Evolutionary conservation across 1,140 invertebrate genomes (phyloP), one percentile per base, ranked within the genome.

Genomic region (Bombus ignitus): DNA sequence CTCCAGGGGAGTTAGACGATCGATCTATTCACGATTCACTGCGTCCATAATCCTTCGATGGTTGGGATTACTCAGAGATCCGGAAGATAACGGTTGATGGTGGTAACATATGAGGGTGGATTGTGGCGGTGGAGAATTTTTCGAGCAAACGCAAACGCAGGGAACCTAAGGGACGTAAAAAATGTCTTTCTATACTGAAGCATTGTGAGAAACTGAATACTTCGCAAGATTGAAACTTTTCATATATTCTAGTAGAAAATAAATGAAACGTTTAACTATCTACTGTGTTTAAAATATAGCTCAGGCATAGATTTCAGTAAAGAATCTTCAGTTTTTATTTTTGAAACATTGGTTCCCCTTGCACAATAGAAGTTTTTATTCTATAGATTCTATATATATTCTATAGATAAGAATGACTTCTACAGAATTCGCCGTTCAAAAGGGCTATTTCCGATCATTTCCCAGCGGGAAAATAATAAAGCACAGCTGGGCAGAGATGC

Each of bases 1-100:
- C 71, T 59, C 28, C 65, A 39, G 39, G 37, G 71, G 72, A 65
- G 62, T 71, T 39, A 82, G 35, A 85, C 81, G 75, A 59, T 83
- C 86, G 88, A 90, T 87, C 89, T 89, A 83, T 87, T 89, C 88
- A 88, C 86, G 73, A 85, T 86, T 85, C 87, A 83, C 87, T 57
- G 74, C 71, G 44, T 32, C 76, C 76, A 59, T 85, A 86, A 82
- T 81, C 88, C 77, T 39, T 83, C 70, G 83, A 89, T 89, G 77
- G 72, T 75, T 76, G 65, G 62, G 74, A 53, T 83, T 81, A 75
- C 28, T 76, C 79, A 57, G 71, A 82, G 89, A 91, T 91, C 75
- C 44, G 13, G 39, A 59, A 79, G 91, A 90, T 91, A 90, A 87
- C 39, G 47, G 32, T 32, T 81, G 74, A 73, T 42, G 42, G 12